Percentiles rank a stretch among this genome's conserved stretches.
Conservation (phyloP, 1,140 invertebrate genomes). For the Heliconius congener region DNA sequence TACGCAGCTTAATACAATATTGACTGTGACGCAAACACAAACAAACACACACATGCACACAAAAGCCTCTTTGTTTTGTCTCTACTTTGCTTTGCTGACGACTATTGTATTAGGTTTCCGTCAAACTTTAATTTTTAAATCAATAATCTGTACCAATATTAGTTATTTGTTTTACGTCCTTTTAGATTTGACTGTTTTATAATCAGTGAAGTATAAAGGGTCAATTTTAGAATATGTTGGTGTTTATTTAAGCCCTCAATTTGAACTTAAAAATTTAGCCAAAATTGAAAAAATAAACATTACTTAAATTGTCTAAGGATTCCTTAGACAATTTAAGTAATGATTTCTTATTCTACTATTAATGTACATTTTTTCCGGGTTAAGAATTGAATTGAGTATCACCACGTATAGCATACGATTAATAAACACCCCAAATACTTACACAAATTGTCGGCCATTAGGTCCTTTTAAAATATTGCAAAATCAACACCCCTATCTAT, state of each 20-base stretch:
- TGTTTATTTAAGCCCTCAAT: too few relatives aligned
- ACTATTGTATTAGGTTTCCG: not conserved
- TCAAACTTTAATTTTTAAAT: slow-evolving; percentile 5
- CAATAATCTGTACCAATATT: slow-evolving; percentile 6
- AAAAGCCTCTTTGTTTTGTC: slow-evolving; percentile 2
- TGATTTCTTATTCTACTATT: too few relatives aligned
- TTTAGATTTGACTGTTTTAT: not conserved
- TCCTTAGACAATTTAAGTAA: too few relatives aligned
- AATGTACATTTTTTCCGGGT: too few relatives aligned
- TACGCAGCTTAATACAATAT: slow-evolving; percentile 6
- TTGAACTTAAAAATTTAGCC: too few relatives aligned
- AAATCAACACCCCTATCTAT: slow-evolving; percentile 28
- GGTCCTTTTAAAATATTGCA: slow-evolving; percentile 18
- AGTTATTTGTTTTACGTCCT: slow-evolving; percentile 2
- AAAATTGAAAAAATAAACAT: too few relatives aligned
- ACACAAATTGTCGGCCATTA: not conserved
- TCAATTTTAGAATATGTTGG: not conserved
- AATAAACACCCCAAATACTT: not conserved
- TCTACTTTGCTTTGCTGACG: not conserved
- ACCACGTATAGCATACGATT: too few relatives aligned
- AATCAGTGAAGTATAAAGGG: not conserved
- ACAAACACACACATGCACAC: not conserved
- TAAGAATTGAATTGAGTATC: too few relatives aligned
- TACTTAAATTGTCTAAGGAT: too few relatives aligned
- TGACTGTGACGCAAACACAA: slow-evolving; percentile 5